A percentile compares a stretch with the other conserved stretches of the same genome.
Conservation (phyloP, 2,888 invertebrate genomes). For the Agrotis puta region DNA sequence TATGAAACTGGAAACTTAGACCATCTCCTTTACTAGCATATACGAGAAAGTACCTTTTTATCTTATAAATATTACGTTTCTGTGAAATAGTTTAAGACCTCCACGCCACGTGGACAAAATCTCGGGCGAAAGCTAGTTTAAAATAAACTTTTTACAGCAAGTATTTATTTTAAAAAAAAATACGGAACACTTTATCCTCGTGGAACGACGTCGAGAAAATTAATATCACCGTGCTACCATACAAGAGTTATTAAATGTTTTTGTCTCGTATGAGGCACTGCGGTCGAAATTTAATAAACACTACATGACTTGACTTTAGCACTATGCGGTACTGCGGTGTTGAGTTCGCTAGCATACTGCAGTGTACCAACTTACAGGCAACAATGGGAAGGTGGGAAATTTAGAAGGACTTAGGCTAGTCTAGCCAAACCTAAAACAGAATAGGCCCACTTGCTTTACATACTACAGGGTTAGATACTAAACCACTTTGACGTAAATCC, state of each 20-base stretch:
- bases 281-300: constrained; percentile 64
- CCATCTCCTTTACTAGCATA: no score
- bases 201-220: constrained; percentile 20
- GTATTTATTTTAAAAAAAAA: constrained; percentile 3
- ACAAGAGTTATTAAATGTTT: constrained; percentile 50
- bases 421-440: no score
- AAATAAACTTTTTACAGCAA: constrained; percentile 17
- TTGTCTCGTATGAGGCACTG: constrained; percentile 46
- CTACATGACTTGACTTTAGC: constrained; percentile 52
- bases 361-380: constrained; percentile 14
- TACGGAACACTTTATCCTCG: not conserved
- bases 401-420: no score
- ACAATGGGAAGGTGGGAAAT: not conserved
- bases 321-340: constrained; percentile 49
- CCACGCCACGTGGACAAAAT: not conserved
- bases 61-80: no score
- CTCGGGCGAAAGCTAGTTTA: not conserved
- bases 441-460: no score
- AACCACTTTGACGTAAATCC: no score
- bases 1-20: no score
- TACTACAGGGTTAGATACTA: no score
- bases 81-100: not conserved
- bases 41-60: no score
- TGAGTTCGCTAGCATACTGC: constrained; percentile 30
- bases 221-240: constrained; percentile 29